Base-by-base conservation (phyloP, 2,113 vertebrate genomes). In the Catharus bicknelli region DNA sequence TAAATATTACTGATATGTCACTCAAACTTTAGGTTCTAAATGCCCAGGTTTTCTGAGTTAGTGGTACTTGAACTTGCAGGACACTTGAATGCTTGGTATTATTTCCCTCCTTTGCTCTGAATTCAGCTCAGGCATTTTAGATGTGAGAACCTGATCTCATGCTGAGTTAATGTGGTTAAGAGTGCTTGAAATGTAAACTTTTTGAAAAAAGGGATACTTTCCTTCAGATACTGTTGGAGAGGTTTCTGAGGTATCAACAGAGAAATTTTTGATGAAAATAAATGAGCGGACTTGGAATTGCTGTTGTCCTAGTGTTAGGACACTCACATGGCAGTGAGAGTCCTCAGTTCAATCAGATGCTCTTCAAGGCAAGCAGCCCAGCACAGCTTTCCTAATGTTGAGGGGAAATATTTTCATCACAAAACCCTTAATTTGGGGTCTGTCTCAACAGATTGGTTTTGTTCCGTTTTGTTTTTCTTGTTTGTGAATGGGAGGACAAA, bases 271-370 rank as follows among this genome's bases (percentile, higher is more conserved):
- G 5, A 30, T 45, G 16, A 58, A 82, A 42, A 25, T 10, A 45
- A 40, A 22, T 13, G 32, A 26, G 8, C 11, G 10, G 2, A 5
- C 11, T 68, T 26, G 27, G n/a, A 64, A 11, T 32, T 82, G 8
- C 51, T 79, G 14, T 12, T 78, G 43, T 9, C 16, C 26, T 34
- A 29, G 3, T 67, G 10, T 45, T 63, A 47, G 38, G 32, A 22
- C 11, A 51, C 14, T 45, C 19, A 4, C 0, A 2, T 15, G 10
- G 27, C 45, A 76, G 0, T 51, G 40, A 32, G n/a, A 90, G 14
- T 10, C 40, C n/a, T 55, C 0, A 1, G 18, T 61, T 90, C 67
- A 57, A 2, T 51, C 26, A 36, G 25, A 14, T 34, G 13, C 11
- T 47, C 16, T 68, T 80, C 47, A 74, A 66, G 81, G 16, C 15